A percentile compares a stretch with the other conserved stretches of the same genome.
phyloP scores from a whole-genome alignment of 2,797 vertebrate genomes.

The Clarias laeviceps region DNA sequence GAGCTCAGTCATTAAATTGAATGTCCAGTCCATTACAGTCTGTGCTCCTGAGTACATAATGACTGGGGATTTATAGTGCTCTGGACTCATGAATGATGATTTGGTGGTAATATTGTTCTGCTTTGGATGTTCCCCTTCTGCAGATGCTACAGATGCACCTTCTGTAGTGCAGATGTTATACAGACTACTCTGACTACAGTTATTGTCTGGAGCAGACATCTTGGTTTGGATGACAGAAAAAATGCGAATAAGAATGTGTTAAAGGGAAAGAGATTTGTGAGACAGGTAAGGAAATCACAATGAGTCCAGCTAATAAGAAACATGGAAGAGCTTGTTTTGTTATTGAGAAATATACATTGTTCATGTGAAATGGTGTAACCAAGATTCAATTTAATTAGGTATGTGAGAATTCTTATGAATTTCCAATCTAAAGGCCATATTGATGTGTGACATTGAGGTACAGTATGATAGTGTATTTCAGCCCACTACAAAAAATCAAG shows the following conservation, averaged over 20 bases:
- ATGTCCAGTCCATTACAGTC: neutral
- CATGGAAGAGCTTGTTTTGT: neutral
- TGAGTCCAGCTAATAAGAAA: neutral
- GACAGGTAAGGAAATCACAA: neutral
- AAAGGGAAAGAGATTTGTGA: neutral
- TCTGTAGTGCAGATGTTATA: constrained; percentile 37
- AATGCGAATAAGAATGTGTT: neutral
- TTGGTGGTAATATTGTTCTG: constrained; percentile 27
- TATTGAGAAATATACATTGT: too few species aligned
- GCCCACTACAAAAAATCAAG: neutral
- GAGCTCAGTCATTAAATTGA: neutral
- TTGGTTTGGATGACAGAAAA: neutral
- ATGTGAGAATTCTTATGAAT: too few species aligned
- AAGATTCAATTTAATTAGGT: neutral
- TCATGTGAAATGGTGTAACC: neutral
- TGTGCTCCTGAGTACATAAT: neutral
- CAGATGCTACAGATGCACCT: constrained; percentile 2
- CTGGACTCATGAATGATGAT: constrained; percentile 27
- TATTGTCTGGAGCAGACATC: constrained; percentile 3
- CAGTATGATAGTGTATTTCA: neutral
- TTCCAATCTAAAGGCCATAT: neutral
- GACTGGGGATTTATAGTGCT: constrained; percentile 23
- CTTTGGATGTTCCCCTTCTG: constrained; percentile 11
- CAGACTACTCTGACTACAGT: constrained; percentile 2
- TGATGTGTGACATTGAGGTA: neutral